A percentile compares a stretch with the other conserved stretches of the same genome.
Evolutionary conservation across 2,888 invertebrate genomes (phyloP).

Genomic region (Eupithecia centaureata): DNA sequence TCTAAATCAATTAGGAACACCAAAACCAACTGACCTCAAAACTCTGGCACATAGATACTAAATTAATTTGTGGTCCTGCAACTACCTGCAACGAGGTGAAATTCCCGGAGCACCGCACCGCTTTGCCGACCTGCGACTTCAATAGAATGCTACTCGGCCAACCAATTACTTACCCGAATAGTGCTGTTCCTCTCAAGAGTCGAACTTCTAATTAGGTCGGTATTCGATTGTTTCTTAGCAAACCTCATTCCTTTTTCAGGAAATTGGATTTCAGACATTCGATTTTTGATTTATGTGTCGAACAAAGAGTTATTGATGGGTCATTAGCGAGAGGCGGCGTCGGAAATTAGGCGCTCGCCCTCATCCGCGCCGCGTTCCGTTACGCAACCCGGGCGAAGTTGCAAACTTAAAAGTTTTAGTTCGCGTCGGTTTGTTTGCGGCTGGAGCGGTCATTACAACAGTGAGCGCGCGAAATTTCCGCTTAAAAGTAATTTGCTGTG

Average conservation of each 20-base stretch:
- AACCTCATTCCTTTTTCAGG: constrained; percentile 19
- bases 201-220: not conserved
- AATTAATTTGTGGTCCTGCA: constrained; percentile 25
- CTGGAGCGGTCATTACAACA: constrained; percentile 67
- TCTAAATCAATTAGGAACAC: constrained; percentile 2
- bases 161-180: constrained; percentile 19
- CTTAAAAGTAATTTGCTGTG: constrained; percentile 77
- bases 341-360: constrained; percentile 43
- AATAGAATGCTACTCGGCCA: constrained; percentile 20
- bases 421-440: constrained; percentile 71
- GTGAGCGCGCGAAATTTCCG: constrained; percentile 67
- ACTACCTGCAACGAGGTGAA: constrained; percentile 24
- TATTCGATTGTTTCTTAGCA: constrained; percentile 8
- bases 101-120: constrained; percentile 20
- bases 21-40: constrained; percentile 18
- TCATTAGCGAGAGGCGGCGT: constrained; percentile 43
- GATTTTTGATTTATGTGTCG: constrained; percentile 35
- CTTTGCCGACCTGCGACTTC: constrained; percentile 15
- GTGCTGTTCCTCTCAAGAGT: not conserved
- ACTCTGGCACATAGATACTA: constrained; percentile 14
- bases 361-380: constrained; percentile 36
- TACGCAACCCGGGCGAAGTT: constrained; percentile 63
- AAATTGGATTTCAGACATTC: constrained; percentile 23
- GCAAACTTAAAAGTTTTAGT: constrained; percentile 71
- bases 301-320: constrained; percentile 46